These are phyloP conservation scores for Machaerirhynchus nigripectus DNA, from an alignment of 2,113 vertebrate genomes.

Conservation along the genomic window DNA sequence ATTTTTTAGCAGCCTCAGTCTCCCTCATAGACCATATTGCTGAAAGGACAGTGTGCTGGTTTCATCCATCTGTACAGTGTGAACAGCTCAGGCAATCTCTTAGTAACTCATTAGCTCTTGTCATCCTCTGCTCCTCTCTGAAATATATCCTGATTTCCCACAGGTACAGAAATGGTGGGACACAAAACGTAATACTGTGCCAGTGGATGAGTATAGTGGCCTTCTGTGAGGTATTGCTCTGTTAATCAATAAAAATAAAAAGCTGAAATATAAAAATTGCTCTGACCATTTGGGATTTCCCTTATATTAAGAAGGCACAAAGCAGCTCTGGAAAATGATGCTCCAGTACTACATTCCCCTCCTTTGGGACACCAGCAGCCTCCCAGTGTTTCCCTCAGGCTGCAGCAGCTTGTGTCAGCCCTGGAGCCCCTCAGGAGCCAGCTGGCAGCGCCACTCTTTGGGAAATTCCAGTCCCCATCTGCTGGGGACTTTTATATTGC, in stretches of 20 bases:
- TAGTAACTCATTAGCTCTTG: not conserved
- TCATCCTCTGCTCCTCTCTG: not conserved
- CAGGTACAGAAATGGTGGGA: not conserved
- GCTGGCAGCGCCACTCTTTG: not conserved
- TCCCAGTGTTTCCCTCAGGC: not conserved
- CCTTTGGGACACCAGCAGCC: not conserved
- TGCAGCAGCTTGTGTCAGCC: not conserved
- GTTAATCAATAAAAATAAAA: not conserved
- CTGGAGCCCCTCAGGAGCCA: not conserved
- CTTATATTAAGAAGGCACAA: not conserved
- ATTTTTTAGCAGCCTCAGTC: not conserved
- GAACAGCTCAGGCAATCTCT: not conserved
- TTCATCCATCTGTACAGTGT: not conserved
- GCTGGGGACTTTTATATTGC: not conserved
- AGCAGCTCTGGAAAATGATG: not conserved
- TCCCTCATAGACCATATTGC: not conserved
- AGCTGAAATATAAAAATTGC: not conserved
- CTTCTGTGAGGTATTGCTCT: not conserved
- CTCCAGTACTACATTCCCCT: accelerated
- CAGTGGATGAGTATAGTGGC: accelerated
- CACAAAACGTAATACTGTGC: not conserved
- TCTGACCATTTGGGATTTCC: not conserved
- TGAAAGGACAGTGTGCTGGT: not conserved
- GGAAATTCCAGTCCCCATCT: conserved; percentile 7
- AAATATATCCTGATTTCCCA: not conserved